These are phyloP conservation scores for Pseudochirops corinnae DNA, from an alignment of 2,797 vertebrate species.

Conservation along the genomic window DNA sequence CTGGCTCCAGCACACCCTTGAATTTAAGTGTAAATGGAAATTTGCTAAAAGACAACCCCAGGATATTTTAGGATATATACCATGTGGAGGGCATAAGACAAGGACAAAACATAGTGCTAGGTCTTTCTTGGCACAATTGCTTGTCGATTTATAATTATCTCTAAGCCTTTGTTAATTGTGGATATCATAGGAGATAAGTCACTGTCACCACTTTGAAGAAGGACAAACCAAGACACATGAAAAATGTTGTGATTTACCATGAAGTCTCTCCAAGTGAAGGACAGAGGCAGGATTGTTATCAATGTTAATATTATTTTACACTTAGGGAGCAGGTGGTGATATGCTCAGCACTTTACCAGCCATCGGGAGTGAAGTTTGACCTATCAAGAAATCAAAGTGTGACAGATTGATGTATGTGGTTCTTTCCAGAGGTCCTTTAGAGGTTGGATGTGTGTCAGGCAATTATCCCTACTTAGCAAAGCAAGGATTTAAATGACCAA, in stretches of 20 bases:
- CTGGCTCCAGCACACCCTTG: not conserved
- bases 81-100: not conserved
- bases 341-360: constrained; percentile 34
- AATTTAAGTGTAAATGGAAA: not conserved
- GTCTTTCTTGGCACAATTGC: not conserved
- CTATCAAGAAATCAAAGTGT: constrained; percentile 45
- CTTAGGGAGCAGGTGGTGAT: constrained; percentile 30
- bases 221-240: constrained; percentile 21
- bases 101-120: not conserved
- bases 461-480: constrained; percentile 60
- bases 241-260: not conserved
- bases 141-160: not conserved
- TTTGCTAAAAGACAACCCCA: not conserved
- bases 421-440: constrained; percentile 43
- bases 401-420: constrained; percentile 27
- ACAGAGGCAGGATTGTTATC: constrained; percentile 24
- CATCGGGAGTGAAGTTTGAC: constrained; percentile 28
- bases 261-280: constrained; percentile 24
- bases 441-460: constrained; percentile 19
- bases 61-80: not conserved
- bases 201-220: not conserved
- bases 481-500: constrained; percentile 28
- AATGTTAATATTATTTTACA: constrained; percentile 63
- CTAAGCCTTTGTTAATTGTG: not conserved
- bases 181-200: not conserved